Evolutionary conservation across 2,888 invertebrate genomes (phyloP), one percentile per base, ranked within the genome.

Genomic region (Perdita meconis): DNA sequence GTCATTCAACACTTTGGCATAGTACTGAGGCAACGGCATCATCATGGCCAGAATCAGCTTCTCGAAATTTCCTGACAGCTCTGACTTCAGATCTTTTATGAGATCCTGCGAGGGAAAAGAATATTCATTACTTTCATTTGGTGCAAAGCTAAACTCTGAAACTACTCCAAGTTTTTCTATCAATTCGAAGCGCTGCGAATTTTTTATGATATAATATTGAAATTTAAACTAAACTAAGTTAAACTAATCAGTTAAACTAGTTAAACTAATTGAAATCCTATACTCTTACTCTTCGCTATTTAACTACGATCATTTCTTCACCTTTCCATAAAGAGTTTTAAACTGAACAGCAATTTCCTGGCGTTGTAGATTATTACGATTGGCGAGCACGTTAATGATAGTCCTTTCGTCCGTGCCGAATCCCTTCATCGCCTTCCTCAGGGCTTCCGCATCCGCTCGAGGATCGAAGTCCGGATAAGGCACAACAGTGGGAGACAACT

Each of bases 251-350:
- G n/a, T n/a, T n/a, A n/a, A n/a, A n/a, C n/a, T n/a, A n/a, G n/a
- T n/a, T n/a, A n/a, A n/a, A n/a, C n/a, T n/a, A n/a, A n/a, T n/a
- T n/a, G n/a, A n/a, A n/a, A n/a, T n/a, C n/a, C n/a, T n/a, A n/a
- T n/a, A n/a, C n/a, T n/a, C n/a, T n/a, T n/a, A n/a, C n/a, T n/a
- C n/a, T n/a, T n/a, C n/a, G n/a, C 12, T 16, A 10, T 0, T 0
- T 19, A n/a, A 5, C 0, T 0, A 6, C 1, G 22, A 44, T 38
- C 38, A 22, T 3, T 30, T 44, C 24, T 22, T 73, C 90, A 95
- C 95, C 91, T 94, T 94, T 80, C 95, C 95, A 90, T 94, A 95
- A 81, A 94, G 90, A 4, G 94, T 93, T 90, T 95, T 95, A 90
- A 94, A 96, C 72, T 93, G 93, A 19, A 88, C 81, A 63, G 93